Evolutionary conservation across 2,113 vertebrate species (phyloP).

Genomic region (Amblyornis subalaris): DNA sequence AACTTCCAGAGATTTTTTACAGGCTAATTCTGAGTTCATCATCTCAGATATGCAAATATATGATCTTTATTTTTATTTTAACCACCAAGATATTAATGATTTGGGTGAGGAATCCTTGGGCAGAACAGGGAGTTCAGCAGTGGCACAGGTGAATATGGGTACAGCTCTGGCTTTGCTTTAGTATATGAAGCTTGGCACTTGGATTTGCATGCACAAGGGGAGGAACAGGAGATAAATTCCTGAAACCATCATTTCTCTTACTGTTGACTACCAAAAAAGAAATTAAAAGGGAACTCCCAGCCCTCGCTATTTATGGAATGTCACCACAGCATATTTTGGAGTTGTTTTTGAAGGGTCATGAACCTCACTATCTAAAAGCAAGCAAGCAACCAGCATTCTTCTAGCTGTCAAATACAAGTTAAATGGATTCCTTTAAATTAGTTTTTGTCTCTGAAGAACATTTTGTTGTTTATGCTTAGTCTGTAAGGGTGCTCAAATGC

Average conservation of each 20-base stretch:
- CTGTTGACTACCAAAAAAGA: background rate
- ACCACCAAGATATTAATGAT: background rate
- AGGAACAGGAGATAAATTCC: background rate
- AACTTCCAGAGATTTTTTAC: background rate
- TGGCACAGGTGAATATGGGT: background rate
- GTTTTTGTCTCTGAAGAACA: background rate
- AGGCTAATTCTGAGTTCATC: background rate
- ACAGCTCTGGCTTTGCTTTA: background rate
- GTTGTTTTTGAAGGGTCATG: constrained; percentile 3
- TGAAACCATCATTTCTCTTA: background rate
- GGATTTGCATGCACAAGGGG: background rate
- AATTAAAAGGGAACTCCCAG: background rate
- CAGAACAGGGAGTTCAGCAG: background rate
- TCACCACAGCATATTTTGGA: background rate
- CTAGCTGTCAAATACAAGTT: background rate
- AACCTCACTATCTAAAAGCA: constrained; percentile 8
- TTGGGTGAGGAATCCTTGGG: background rate
- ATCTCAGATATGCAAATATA: background rate
- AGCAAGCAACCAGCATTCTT: background rate
- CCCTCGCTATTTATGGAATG: background rate
- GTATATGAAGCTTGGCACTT: background rate
- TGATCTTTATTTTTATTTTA: background rate
- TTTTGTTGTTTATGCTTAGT: constrained; percentile 6
- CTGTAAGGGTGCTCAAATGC: background rate
- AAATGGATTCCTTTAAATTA: background rate